These are phyloP conservation scores for Elegia similella DNA, from an alignment of 2,888 invertebrate species.

Conservation along the genomic window DNA sequence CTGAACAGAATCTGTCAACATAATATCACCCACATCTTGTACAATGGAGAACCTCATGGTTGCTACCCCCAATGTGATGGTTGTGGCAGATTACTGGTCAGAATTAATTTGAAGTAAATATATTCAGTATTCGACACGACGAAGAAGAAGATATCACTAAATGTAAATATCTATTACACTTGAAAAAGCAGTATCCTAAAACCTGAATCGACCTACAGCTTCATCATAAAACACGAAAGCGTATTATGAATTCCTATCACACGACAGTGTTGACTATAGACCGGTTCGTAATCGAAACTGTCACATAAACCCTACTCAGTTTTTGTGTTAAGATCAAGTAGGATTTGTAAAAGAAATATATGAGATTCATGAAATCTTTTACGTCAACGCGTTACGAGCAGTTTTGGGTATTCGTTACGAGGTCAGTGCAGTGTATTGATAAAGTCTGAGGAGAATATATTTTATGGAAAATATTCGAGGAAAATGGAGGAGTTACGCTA, in stretches of 20 bases:
- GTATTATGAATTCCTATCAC: constrained; percentile 18
- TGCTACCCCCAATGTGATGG: too few species aligned
- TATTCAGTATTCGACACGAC: too few species aligned
- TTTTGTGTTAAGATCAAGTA: constrained; percentile 41
- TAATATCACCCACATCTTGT: too few species aligned
- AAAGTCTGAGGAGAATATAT: background rate
- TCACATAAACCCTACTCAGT: constrained; percentile 44
- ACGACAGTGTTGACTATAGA: constrained; percentile 25
- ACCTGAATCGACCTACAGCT: too few species aligned
- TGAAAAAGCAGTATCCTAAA: too few species aligned
- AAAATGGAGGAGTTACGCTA: background rate
- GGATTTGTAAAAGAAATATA: constrained; percentile 48
- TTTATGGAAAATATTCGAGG: background rate
- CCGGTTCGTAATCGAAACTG: constrained; percentile 45
- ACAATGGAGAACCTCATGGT: too few species aligned
- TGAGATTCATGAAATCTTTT: constrained; percentile 38
- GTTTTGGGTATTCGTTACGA: background rate
- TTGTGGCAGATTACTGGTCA: too few species aligned
- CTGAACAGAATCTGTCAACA: too few species aligned
- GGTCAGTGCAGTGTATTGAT: constrained; percentile 2
- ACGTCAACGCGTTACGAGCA: constrained; percentile 16
- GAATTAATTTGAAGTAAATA: too few species aligned
- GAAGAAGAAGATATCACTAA: too few species aligned
- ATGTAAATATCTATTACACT: too few species aligned
- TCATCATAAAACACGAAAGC: background rate